phyloP scores from a whole-genome alignment of 2,113 vertebrate genomes.

The Athene noctua region DNA sequence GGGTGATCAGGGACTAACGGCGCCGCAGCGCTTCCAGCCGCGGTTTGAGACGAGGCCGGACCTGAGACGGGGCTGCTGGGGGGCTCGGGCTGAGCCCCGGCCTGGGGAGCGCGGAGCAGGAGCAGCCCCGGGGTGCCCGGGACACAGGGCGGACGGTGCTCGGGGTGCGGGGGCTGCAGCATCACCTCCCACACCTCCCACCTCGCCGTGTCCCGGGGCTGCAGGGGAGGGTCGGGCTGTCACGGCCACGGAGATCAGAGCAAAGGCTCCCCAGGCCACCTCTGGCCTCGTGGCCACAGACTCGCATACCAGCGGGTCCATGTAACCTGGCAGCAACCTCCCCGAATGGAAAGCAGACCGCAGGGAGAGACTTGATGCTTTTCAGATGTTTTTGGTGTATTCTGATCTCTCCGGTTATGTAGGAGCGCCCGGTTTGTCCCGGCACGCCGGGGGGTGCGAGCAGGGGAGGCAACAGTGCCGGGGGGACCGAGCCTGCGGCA shows the following conservation, averaged over 20 bases:
- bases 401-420: background rate
- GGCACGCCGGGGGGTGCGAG: background rate
- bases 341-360: background rate
- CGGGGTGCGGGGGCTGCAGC: background rate
- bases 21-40: background rate
- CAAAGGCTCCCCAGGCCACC: background rate
- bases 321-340: slow-evolving; percentile 18
- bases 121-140: background rate
- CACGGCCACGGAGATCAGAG: background rate
- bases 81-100: background rate
- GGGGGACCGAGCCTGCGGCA: background rate
- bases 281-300: background rate
- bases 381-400: slow-evolving; percentile 24
- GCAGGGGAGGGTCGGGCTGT: background rate
- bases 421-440: background rate
- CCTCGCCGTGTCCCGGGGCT: background rate
- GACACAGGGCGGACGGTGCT: background rate
- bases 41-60: rapidly evolving
- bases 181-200: background rate
- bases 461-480: background rate
- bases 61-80: rapidly evolving
- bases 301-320: background rate
- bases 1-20: background rate
- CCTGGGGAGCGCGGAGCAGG: background rate
- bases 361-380: background rate